These are phyloP conservation scores for Seira musarum DNA, from an alignment of 2,888 invertebrate species.

Conservation along the genomic window DNA sequence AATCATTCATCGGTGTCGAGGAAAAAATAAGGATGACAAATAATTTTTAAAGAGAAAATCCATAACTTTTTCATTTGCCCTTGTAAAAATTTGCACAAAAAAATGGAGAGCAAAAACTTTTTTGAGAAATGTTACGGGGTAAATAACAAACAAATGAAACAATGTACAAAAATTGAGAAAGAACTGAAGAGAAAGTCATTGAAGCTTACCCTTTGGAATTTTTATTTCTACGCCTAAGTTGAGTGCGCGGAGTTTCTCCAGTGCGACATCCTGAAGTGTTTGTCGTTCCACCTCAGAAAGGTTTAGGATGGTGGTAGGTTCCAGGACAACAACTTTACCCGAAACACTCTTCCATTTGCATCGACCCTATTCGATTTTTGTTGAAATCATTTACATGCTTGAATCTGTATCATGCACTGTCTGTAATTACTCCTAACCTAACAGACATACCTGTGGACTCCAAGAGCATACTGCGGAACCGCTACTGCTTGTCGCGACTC, in stretches of 20 bases:
- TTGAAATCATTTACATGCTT: too few relatives aligned
- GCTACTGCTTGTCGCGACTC: conserved; percentile 70
- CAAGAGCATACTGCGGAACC: conserved; percentile 79
- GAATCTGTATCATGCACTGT: too few relatives aligned
- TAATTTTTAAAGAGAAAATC: not conserved
- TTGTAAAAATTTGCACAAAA: not conserved
- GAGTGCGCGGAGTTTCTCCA: conserved; percentile 87
- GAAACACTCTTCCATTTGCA: conserved; percentile 83
- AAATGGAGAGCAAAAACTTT: not conserved
- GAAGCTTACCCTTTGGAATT: conserved; percentile 82
- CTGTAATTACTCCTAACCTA: too few relatives aligned
- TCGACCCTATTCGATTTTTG: conserved; percentile 54
- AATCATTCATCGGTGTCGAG: not conserved
- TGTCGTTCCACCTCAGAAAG: conserved; percentile 85
- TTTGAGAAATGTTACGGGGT: conserved; percentile 1
- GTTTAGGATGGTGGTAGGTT: conserved; percentile 81
- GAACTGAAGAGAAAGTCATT: not conserved
- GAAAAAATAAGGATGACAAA: conserved; percentile 1
- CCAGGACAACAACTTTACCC: conserved; percentile 80
- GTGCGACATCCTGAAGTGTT: conserved; percentile 87
- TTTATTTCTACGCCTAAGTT: conserved; percentile 87
- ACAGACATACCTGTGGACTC: conserved; percentile 86
- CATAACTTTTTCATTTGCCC: conserved; percentile 22
- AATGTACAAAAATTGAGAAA: conserved; percentile 8
- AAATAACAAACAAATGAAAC: not conserved